These are phyloP conservation scores for Acrocephalus arundinaceus DNA, from an alignment of 2,113 vertebrate species.

Conservation along the genomic window DNA sequence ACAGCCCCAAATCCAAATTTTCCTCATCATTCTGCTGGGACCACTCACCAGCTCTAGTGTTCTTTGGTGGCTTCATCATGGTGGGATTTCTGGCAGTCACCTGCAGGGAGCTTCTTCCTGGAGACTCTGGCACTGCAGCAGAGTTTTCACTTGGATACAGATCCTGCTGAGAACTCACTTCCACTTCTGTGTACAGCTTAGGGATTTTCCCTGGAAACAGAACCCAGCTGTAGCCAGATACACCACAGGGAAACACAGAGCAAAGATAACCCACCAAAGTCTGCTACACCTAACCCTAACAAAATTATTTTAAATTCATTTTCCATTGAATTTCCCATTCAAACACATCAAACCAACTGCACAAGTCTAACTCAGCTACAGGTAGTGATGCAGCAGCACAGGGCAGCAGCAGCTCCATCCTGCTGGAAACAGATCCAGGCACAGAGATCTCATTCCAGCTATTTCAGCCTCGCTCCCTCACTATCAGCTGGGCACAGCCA, in stretches of 20 bases:
- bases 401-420: not conserved
- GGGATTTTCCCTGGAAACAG: slow-evolving; percentile 36
- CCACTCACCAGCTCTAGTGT: not conserved
- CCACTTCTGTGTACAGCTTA: not conserved
- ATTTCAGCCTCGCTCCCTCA: not conserved
- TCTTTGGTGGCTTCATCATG: not conserved
- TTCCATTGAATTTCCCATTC: not conserved
- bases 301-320: not conserved
- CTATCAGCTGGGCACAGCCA: not conserved
- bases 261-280: not conserved
- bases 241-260: accelerated
- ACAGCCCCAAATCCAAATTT: slow-evolving; percentile 57
- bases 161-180: not conserved
- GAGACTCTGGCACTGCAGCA: not conserved
- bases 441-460: not conserved
- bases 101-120: not conserved
- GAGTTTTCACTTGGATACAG: not conserved
- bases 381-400: accelerated
- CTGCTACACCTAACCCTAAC: not conserved
- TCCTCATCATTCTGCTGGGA: slow-evolving; percentile 47
- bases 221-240: accelerated
- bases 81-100: not conserved
- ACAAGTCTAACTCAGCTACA: accelerated
- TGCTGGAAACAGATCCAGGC: not conserved
- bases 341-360: not conserved